phyloP scores from a whole-genome alignment of 2,113 vertebrate genomes.

The Rhipidura dahli region DNA sequence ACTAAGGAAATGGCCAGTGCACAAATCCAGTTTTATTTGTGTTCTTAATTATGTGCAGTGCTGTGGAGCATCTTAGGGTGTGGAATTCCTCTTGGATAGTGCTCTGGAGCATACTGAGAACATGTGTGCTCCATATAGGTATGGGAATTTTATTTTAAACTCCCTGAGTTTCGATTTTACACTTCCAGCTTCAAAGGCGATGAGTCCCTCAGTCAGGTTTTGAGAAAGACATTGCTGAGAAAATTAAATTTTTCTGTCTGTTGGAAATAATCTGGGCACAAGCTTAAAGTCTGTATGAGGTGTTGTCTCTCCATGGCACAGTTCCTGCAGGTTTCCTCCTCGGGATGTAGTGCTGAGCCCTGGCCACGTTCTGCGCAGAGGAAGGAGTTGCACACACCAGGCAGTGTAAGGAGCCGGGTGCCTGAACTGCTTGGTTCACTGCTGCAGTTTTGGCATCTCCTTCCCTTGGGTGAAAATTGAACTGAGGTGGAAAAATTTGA shows the following conservation, averaged over 20 bases:
- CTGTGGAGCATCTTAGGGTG: not conserved
- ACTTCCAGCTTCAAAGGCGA: not conserved
- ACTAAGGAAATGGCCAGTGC: not conserved
- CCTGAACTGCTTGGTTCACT: not conserved
- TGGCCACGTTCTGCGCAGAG: not conserved
- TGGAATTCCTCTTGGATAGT: not conserved
- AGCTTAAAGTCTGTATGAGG: not conserved
- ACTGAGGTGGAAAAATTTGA: not conserved
- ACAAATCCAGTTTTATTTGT: not conserved
- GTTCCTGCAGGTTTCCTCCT: not conserved
- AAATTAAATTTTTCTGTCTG: not conserved
- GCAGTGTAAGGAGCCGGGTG: fast-evolving
- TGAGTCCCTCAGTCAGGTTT: not conserved
- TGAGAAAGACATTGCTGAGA: not conserved
- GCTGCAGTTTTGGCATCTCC: not conserved
- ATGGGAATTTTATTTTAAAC: not conserved
- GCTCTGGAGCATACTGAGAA: not conserved
- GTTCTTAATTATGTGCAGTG: not conserved
- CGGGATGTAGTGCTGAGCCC: not conserved
- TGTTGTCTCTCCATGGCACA: not conserved
- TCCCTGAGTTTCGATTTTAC: not conserved
- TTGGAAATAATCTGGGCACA: not conserved
- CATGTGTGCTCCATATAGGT: not conserved
- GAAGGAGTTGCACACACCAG: not conserved
- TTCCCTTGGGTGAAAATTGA: not conserved